These are phyloP conservation scores for Aix galericulata DNA, from an alignment of 2,113 vertebrate genomes.

Conservation along the genomic window DNA sequence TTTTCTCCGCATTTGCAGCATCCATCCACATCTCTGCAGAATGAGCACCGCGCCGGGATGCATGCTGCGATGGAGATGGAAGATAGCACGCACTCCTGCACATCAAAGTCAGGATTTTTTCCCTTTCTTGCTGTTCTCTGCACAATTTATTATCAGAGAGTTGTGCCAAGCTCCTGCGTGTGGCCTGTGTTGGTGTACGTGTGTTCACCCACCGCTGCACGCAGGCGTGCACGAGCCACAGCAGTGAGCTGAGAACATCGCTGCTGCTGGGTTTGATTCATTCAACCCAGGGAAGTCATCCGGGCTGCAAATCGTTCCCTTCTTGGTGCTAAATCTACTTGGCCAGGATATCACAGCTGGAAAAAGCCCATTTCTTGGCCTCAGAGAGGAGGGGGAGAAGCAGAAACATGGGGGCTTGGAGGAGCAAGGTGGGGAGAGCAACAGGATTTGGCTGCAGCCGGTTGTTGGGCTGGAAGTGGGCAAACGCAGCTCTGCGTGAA, in stretches of 20 bases:
- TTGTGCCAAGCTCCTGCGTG: neutral
- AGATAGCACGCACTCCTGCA: neutral
- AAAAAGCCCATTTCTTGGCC: neutral
- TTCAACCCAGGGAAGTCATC: conserved; percentile 20
- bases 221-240: neutral
- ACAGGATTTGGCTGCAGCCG: neutral
- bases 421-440: neutral
- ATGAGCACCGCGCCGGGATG: neutral
- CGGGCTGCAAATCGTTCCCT: conserved; percentile 1
- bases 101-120: conserved; percentile 13
- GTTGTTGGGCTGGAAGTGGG: neutral
- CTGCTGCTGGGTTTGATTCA: conserved; percentile 7
- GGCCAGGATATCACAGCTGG: neutral
- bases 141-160: conserved; percentile 23
- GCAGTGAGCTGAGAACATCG: neutral
- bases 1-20: neutral
- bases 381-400: accelerated
- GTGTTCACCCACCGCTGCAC: neutral
- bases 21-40: neutral
- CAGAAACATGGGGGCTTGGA: neutral
- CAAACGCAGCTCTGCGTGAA: neutral
- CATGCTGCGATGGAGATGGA: neutral
- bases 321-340: neutral
- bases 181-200: neutral
- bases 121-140: conserved; percentile 12